These are phyloP conservation scores for Dynastes maya DNA, from an alignment of 2,888 invertebrate genomes.

Conservation along the genomic window DNA sequence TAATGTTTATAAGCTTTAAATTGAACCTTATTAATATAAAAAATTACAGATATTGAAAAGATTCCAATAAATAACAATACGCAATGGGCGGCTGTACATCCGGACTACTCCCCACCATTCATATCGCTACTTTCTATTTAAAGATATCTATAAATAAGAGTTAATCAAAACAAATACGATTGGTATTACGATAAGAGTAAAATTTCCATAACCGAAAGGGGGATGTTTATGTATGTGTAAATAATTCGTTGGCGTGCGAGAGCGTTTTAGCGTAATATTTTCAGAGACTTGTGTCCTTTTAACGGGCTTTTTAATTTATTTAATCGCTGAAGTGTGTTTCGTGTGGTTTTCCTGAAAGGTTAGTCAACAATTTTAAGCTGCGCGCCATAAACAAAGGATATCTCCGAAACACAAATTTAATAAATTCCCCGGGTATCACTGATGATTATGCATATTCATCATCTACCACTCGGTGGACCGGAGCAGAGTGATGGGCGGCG, in stretches of 20 bases:
- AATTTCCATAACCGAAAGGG: too few species aligned
- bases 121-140: neutral
- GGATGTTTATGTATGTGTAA: neutral
- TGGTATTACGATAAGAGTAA: too few species aligned
- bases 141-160: neutral
- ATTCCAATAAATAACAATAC: too few species aligned
- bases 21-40: too few species aligned
- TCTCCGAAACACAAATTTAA: slow-evolving; percentile 49
- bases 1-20: too few species aligned
- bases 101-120: too few species aligned
- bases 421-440: slow-evolving; percentile 48
- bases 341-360: slow-evolving; percentile 36
- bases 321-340: slow-evolving; percentile 38
- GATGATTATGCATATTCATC: slow-evolving; percentile 58
- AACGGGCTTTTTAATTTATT: slow-evolving; percentile 22
- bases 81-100: too few species aligned
- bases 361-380: slow-evolving; percentile 44
- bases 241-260: slow-evolving; percentile 20
- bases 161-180: too few species aligned
- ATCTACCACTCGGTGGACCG: slow-evolving; percentile 49
- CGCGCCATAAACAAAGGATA: slow-evolving; percentile 44
- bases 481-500: slow-evolving; percentile 57
- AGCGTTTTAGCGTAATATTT: slow-evolving; percentile 17
- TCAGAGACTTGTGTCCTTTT: slow-evolving; percentile 13
- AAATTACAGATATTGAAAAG: too few species aligned